These are phyloP conservation scores for Melanotaenia parkinsoni DNA, from an alignment of 2,797 vertebrate species.

Conservation along the genomic window DNA sequence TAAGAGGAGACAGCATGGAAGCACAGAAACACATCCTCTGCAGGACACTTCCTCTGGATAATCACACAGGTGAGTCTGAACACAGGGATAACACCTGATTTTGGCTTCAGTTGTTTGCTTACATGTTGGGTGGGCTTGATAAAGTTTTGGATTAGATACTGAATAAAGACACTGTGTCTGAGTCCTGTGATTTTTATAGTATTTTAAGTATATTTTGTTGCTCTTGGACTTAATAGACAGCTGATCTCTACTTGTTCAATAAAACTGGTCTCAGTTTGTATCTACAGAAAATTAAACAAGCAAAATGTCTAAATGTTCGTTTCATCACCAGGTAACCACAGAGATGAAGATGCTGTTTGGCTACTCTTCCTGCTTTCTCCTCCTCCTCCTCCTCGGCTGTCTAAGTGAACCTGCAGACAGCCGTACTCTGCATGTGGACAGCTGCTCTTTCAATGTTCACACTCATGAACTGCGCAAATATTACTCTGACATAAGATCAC, in stretches of 20 bases:
- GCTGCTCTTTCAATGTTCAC: conserved; percentile 78
- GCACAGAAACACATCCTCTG: conserved; percentile 44
- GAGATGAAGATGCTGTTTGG: conserved; percentile 55
- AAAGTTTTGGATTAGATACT: not conserved
- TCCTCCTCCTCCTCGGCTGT: conserved; percentile 63
- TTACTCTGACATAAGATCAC: conserved; percentile 71
- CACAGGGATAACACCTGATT: conserved; percentile 1
- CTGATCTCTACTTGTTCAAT: no score
- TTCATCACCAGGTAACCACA: conserved; percentile 26
- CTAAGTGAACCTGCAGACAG: conserved; percentile 37
- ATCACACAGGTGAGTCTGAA: conserved; percentile 68
- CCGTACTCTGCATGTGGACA: conserved; percentile 68
- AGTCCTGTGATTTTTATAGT: not conserved
- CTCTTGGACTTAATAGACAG: not conserved
- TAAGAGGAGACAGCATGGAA: conserved; percentile 71
- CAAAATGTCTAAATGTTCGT: conserved; percentile 5
- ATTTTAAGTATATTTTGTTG: not conserved
- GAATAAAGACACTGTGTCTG: not conserved
- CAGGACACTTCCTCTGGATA: conserved; percentile 46
- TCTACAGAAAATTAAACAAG: not conserved
- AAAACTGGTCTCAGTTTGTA: not conserved
- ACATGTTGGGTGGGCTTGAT: not conserved
- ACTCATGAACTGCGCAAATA: conserved; percentile 77
- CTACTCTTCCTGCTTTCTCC: conserved; percentile 42
- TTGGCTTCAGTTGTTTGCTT: not conserved